Evolutionary conservation across 2,888 invertebrate genomes (phyloP), one percentile per base, ranked within the genome.

Genomic region (Polia nebulosa): DNA sequence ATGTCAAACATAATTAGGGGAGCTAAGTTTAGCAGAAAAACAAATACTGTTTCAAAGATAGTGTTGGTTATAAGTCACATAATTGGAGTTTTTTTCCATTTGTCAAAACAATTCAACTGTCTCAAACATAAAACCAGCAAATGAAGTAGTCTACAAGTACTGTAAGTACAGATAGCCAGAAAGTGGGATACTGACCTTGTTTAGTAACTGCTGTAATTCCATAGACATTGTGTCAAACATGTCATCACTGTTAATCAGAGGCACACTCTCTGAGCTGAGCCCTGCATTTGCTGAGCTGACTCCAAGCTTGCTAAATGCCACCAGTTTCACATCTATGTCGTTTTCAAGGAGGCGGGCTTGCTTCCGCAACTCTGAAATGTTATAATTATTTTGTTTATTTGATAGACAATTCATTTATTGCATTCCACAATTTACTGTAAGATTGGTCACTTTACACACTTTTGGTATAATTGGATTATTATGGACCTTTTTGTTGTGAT

Each of bases 251-350:
- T 98, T 98, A 39, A 99, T 96, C n/a, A 99, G 96, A 0, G 99
- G 99, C 53, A 97, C 97, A 81, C 97, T 97, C 88, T 99, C 99
- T 25, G 97, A 96, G 86, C 95, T 96, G 55, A 96, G 95, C 1
- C 92, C 92, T 1, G 94, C 89, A 1, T 96, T 90, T 1, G 94
- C 93, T 6, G 96, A 94, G 78, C 97, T 97, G 60, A 98, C 97
- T 25, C 99, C 99, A 44, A 99, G 96, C 96, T 99, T 99, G 91
- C 99, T 99, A 90, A 99, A 99, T 8, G 98, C 98, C 2, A 99
- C 99, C 77, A 99, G 95, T 92, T 99, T 99, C 15, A 98, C 96
- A 92, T 99, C 99, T 83, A 99, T 98, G 91, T 99, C 99, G 96
- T 99, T 99, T 94, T 99, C 99, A 60, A 99, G 94, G 72, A 98